phyloP scores from a whole-genome alignment of 2,888 invertebrate genomes.

The Athalia circularis region DNA sequence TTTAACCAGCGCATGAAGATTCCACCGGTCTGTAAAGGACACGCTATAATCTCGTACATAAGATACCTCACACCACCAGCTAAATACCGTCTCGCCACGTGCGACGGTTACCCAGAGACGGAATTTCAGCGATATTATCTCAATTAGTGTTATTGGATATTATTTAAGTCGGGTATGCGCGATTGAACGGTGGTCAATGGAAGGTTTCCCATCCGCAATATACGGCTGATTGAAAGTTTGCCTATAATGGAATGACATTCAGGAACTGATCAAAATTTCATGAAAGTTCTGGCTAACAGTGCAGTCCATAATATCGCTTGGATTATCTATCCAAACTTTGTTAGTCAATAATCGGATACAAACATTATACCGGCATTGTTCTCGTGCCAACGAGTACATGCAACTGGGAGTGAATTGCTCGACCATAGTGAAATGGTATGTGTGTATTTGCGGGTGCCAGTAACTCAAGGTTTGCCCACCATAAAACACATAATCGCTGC shows the following conservation, averaged over 20 bases:
- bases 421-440: not conserved
- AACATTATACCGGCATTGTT: conserved; percentile 4
- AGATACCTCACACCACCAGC: too few relatives aligned
- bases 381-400: not conserved
- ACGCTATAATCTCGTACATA: not conserved
- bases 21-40: conserved; percentile 12
- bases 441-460: not conserved
- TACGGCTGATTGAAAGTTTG: too few relatives aligned
- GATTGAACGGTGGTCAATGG: too few relatives aligned
- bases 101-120: too few relatives aligned
- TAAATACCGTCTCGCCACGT: too few relatives aligned
- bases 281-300: too few relatives aligned
- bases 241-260: too few relatives aligned
- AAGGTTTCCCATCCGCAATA: too few relatives aligned
- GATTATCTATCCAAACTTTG: not conserved
- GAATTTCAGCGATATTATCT: too few relatives aligned
- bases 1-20: conserved; percentile 23
- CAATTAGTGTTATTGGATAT: too few relatives aligned
- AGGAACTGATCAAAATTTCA: too few relatives aligned
- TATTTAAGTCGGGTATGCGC: too few relatives aligned
- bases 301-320: not conserved
- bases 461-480: conserved; percentile 43
- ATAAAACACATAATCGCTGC: conserved; percentile 48
- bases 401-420: conserved; percentile 2
- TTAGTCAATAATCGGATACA: not conserved